Evolutionary conservation across 2,797 vertebrate genomes (phyloP).

Genomic region (Danio choprae): DNA sequence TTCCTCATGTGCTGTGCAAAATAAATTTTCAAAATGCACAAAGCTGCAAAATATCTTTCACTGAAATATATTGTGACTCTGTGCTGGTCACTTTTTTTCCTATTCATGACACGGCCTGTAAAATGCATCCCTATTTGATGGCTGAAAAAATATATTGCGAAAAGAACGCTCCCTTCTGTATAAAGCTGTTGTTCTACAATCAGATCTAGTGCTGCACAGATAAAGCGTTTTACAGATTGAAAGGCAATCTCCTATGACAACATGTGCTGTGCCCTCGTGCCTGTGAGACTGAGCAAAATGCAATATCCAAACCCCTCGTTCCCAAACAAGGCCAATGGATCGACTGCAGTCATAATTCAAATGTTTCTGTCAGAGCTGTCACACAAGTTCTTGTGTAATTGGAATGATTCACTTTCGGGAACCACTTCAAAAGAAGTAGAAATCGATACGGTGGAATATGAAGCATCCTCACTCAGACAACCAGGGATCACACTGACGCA

Average conservation of each 20-base stretch:
- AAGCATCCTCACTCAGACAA: slow-evolving; percentile 52
- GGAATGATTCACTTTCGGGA: slow-evolving; percentile 67
- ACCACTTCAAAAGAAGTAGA: slow-evolving; percentile 62
- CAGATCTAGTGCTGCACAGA: slow-evolving; percentile 66
- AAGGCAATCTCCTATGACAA: slow-evolving; percentile 62
- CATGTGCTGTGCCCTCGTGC: slow-evolving; percentile 56
- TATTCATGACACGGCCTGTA: slow-evolving; percentile 64
- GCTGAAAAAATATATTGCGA: slow-evolving; percentile 65
- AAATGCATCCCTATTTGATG: slow-evolving; percentile 62
- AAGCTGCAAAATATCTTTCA: not conserved
- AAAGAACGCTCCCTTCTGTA: slow-evolving; percentile 59
- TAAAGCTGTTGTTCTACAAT: slow-evolving; percentile 68
- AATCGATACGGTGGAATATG: slow-evolving; percentile 63
- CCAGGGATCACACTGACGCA: slow-evolving; percentile 40
- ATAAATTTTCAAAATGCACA: not conserved
- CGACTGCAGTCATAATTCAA: slow-evolving; percentile 67
- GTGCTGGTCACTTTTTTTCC: slow-evolving; percentile 57
- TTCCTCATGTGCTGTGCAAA: too few relatives aligned
- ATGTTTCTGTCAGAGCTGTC: slow-evolving; percentile 68
- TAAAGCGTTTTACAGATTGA: slow-evolving; percentile 68
- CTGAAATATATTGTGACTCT: slow-evolving; percentile 42
- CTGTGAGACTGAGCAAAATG: slow-evolving; percentile 66
- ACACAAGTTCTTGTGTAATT: slow-evolving; percentile 67
- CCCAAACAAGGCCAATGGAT: slow-evolving; percentile 66
- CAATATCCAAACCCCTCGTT: slow-evolving; percentile 65